Base-by-base conservation (phyloP, 2,888 invertebrate species). In the Drosophila putrida region DNA sequence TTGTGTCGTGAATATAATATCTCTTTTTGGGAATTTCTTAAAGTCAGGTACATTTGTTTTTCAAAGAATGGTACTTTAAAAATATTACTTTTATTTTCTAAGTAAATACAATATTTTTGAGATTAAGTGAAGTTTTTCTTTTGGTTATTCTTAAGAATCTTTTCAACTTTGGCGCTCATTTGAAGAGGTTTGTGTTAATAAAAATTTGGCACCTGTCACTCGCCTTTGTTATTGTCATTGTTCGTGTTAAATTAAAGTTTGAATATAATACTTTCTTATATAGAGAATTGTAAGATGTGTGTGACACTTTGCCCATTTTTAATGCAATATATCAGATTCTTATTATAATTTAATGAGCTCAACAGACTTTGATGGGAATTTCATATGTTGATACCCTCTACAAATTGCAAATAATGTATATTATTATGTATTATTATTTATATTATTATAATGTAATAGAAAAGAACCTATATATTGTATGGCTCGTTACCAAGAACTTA, bases 141-240 rank as follows among this genome's bases (percentile, higher is more conserved):
- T 36, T 36, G 6, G 20, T 20, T 20, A 20, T 20, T 20, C 20
- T 2, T 20, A 2, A 2, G 6, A 15, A 13, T 41, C 6, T 11
- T n/a, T 8, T 47, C 9, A 20, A 20, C 20, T 20, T 2, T 20
- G 20, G 20, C 20, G 20, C 2, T 20, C 20, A 20, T n/a, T n/a
- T n/a, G n/a, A n/a, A n/a, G n/a, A n/a, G n/a, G n/a, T n/a, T n/a
- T n/a, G n/a, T n/a, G n/a, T n/a, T n/a, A n/a, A n/a, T n/a, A n/a
- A n/a, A n/a, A n/a, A n/a, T n/a, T 11, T 41, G 28, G 13, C 28
- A 53, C 51, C 51, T 53, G 28, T 31, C 41, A 41, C 31, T 28
- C 2, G 8, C 15, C 6, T 50, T 38, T 38, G 50, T 27, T 36
- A 11, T n/a, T 35, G 10, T 15, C 13, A 13, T 35, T 35, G 13